Evolutionary conservation across 2,797 vertebrate species (phyloP), one percentile per base, ranked within the genome.

Genomic region (Meda fulgida): DNA sequence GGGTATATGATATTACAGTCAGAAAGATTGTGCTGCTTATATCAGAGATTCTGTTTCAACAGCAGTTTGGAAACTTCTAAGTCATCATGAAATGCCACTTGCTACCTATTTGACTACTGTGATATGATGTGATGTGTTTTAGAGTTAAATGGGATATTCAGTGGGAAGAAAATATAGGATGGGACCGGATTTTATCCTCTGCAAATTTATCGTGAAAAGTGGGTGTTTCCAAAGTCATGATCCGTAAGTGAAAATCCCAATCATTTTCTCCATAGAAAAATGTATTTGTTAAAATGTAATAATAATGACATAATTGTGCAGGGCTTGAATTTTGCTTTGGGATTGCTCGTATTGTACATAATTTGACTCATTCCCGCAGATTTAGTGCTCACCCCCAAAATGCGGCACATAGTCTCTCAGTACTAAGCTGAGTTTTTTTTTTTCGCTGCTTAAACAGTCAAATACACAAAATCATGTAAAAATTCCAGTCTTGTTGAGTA

Each of bases 21-120:
- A 82, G 89, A 92, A 91, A 89, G 92, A 96, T 89, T 92, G 90
- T 90, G 80, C 93, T 94, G 92, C 91, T 89, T 83, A 91, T 91
- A 91, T 90, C 88, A 87, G 58, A 84, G 89, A 91, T 87, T 90
- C 81, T 85, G 90, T 85, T 85, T 93, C 92, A 90, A 91, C 92
- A 91, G 19, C 91, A 91, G 90, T 90, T 91, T 92, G 92, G 90
- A 90, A 89, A 43, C 88, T 83, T 83, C 73, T 73, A 84, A 75
- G 71, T 40, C 71, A 26, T 76, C 18, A 21, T 69, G 60, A 69
- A 69, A 77, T 43, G 63, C 43, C 18, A 26, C 31, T 77, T 26
- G 72, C 10, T 14, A 55, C 34, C n/a, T 48, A 51, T 67, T 66
- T 55, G 46, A 23, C 60, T 77, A 53, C 43, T 77, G 48, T 53